Conservation (phyloP, 2,113 vertebrate genomes). For the Morone saxatilis region DNA sequence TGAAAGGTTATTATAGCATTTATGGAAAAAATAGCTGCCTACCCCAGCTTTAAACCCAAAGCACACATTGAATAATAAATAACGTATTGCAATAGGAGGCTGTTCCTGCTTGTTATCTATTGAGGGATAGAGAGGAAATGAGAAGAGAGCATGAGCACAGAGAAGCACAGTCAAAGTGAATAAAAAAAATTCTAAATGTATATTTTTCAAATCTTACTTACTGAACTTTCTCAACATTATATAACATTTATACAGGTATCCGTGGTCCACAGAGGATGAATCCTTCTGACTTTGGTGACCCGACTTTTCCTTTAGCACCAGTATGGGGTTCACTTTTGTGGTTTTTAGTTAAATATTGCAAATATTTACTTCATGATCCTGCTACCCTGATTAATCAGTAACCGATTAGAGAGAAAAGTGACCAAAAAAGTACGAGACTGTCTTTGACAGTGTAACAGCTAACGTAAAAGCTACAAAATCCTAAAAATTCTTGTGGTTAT, state of each 20-base stretch:
- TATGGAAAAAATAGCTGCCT: too few species aligned
- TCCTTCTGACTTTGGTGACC: too few species aligned
- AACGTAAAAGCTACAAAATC: not conserved
- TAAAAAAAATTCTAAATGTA: not conserved
- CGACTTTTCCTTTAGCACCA: too few species aligned
- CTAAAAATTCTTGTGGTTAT: not conserved
- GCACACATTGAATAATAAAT: conserved; percentile 18
- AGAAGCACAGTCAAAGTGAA: not conserved
- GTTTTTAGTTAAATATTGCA: too few species aligned
- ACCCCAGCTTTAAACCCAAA: not conserved
- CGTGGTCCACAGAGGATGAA: too few species aligned
- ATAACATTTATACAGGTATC: too few species aligned
- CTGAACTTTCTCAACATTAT: too few species aligned
- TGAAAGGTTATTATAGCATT: too few species aligned
- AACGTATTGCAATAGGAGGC: not conserved
- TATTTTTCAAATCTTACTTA: not conserved
- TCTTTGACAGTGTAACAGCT: not conserved
- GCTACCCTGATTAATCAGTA: not conserved
- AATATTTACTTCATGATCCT: too few species aligned
- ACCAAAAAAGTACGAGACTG: not conserved
- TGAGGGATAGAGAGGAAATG: not conserved
- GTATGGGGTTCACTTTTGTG: too few species aligned
- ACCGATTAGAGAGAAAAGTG: not conserved
- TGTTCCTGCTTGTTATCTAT: not conserved
- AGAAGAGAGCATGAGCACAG: not conserved